Evolutionary conservation across 1,140 invertebrate genomes (phyloP), one percentile per base, ranked within the genome.

Genomic region (Hormaphis cornu): DNA sequence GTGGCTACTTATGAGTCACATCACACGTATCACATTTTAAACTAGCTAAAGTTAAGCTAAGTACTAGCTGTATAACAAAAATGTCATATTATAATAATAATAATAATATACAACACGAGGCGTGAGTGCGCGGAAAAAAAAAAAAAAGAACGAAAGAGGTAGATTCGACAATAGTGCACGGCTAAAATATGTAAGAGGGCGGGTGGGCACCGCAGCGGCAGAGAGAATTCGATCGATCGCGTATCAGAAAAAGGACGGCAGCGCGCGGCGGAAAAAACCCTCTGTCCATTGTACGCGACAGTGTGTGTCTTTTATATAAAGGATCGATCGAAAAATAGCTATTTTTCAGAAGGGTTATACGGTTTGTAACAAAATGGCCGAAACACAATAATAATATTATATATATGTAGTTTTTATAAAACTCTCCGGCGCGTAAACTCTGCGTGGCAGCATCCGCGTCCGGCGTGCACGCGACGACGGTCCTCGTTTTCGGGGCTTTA

Each of bases 261-360:
- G 58, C 44, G 50, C 44, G 61, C 14, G 14, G 61, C 50, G 61
- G 61, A 50, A 66, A 66, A 66, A 66, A 66, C 61, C 61, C 61
- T 66, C n/a, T n/a, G n/a, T n/a, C n/a, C n/a, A 66, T 66, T 66
- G 61, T 66, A 66, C 61, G 61, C 50, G 61, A 66, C 61, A 66
- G 61, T 66, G 61, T n/a, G n/a, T 66, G 44, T 66, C 61, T 66
- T 66, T 66, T 66, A 66, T 66, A 44, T n/a, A 66, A 66, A 66
- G 61, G 61, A 66, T 66, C 61, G 61, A 66, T 66, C n/a, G 61
- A 63, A 66, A 46, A 66, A 66, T 66, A 48, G 50, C 61, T 66
- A 66, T 66, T 66, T 66, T 66, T 66, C 61, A 66, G 61, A 66
- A 66, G 61, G 61, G 61, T 66, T 66, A 66, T 66, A n/a, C n/a